A percentile compares a stretch with the other conserved stretches of the same genome.
phyloP scores from a whole-genome alignment of 2,888 invertebrate species.

The Disparrhopalites patrizii region DNA sequence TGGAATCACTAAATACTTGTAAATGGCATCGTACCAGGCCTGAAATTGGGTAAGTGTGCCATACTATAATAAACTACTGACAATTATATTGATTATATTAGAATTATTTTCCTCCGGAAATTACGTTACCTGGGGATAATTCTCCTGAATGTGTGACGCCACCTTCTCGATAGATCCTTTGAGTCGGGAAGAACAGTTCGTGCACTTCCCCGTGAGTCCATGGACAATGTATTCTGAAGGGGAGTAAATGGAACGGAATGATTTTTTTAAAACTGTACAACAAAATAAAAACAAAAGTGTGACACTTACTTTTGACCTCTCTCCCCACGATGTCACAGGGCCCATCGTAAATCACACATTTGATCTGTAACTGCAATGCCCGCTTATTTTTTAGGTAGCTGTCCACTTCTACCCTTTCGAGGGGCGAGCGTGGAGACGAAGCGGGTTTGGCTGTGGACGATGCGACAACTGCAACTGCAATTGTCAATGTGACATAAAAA shows the following conservation, averaged over 20 bases:
- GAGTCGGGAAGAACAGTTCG: constrained; percentile 12
- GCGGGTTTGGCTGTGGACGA: not conserved
- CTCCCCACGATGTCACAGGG: constrained; percentile 24
- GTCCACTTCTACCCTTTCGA: constrained; percentile 20
- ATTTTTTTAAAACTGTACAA: too few species aligned
- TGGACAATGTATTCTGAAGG: constrained; percentile 21
- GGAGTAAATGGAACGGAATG: too few species aligned
- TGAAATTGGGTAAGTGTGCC: not conserved
- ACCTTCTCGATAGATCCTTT: constrained; percentile 17
- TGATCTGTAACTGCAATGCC: constrained; percentile 25
- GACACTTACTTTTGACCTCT: constrained; percentile 24
- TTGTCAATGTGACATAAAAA: too few species aligned
- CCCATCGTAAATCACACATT: constrained; percentile 27
- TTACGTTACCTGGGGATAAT: constrained; percentile 24
- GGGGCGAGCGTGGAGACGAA: not conserved
- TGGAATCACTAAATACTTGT: constrained; percentile 15
- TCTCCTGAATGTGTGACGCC: constrained; percentile 20
- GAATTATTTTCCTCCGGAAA: too few species aligned
- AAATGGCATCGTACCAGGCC: constrained; percentile 31
- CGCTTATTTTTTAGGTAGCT: constrained; percentile 22
- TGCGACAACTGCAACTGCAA: too few species aligned
- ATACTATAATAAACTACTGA: too few species aligned
- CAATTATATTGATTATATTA: too few species aligned
- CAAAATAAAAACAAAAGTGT: too few species aligned
- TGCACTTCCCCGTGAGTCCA: constrained; percentile 22